Evolutionary conservation across 2,888 invertebrate species (phyloP), one percentile per base, ranked within the genome.

Genomic region (Eupithecia inturbata): DNA sequence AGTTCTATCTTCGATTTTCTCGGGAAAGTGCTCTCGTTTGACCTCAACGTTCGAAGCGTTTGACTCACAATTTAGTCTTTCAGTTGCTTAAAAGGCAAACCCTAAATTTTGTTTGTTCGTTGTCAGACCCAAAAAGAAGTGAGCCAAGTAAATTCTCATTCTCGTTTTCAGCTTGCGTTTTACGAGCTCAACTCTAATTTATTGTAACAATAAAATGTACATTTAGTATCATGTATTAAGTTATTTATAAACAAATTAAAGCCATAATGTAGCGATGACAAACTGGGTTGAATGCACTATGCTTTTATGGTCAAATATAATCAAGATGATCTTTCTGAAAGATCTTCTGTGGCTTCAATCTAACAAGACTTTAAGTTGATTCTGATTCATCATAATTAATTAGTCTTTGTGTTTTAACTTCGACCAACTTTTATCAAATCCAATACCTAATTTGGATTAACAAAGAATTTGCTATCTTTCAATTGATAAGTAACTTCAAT

Each of bases 241-340:
- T 72, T 78, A 76, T 78, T 79, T 77, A 73, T 77, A 76, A 78
- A 76, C 76, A 75, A 78, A 77, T 81, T 81, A 80, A 76, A 72
- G 66, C 14, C 67, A 78, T 77, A 76, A 70, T 78, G 76, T 76
- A 67, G 63, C 60, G 75, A 77, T 78, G 79, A 78, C 79, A 77
- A 70, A 74, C 63, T 12, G 78, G 77, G 82, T 82, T 79, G 81
- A 78, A 68, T 79, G 83, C 74, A 77, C 83, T 77, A 12, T 78
- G 79, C 79, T 64, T 72, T 72, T 72, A 75, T 74, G 73, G 71
- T 71, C 70, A 68, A 75, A 76, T 77, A 76, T 75, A 74, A 78
- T 78, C 79, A 75, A 71, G 63, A 74, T 74, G 73, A 75, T 76
- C 72, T 68, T 22, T 71, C 53, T 75, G 62, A 60, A 62, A 67